phyloP scores from a whole-genome alignment of 2,888 invertebrate genomes.

The Cremastobaeus sp. region DNA sequence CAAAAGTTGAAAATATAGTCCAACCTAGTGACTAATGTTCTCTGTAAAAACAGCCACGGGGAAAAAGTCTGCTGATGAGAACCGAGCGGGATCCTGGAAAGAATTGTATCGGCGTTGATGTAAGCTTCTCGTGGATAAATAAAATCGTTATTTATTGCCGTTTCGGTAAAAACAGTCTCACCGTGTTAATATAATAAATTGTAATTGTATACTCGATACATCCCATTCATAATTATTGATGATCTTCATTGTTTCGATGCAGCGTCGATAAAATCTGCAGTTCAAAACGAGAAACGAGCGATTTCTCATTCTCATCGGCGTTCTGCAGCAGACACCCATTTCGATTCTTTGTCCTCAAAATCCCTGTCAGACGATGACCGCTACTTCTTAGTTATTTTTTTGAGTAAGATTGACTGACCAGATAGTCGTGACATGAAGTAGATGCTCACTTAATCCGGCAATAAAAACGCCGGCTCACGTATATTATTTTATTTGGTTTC shows the following conservation, averaged over 20 bases:
- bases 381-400: slow-evolving; percentile 59
- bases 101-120: too few relatives aligned
- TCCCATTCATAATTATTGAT: too few relatives aligned
- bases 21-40: slow-evolving; percentile 59
- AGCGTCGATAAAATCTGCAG: neutral
- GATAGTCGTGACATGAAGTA: slow-evolving; percentile 71
- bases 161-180: too few relatives aligned
- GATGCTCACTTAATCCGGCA: slow-evolving; percentile 74
- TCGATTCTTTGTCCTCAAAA: slow-evolving; percentile 59
- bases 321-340: slow-evolving; percentile 45
- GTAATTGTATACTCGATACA: too few relatives aligned
- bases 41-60: too few relatives aligned
- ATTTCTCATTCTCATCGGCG: slow-evolving; percentile 12
- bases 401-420: slow-evolving; percentile 67
- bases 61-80: too few relatives aligned
- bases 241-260: neutral
- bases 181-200: too few relatives aligned
- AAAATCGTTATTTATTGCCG: too few relatives aligned
- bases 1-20: slow-evolving; percentile 69
- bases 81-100: too few relatives aligned
- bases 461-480: slow-evolving; percentile 77
- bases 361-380: slow-evolving; percentile 59
- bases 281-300: neutral
- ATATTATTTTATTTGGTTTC: slow-evolving; percentile 78
- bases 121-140: too few relatives aligned